Evolutionary conservation across 2,113 vertebrate species (phyloP), one percentile per base, ranked within the genome.

Genomic region (Tonatia bakeri): DNA sequence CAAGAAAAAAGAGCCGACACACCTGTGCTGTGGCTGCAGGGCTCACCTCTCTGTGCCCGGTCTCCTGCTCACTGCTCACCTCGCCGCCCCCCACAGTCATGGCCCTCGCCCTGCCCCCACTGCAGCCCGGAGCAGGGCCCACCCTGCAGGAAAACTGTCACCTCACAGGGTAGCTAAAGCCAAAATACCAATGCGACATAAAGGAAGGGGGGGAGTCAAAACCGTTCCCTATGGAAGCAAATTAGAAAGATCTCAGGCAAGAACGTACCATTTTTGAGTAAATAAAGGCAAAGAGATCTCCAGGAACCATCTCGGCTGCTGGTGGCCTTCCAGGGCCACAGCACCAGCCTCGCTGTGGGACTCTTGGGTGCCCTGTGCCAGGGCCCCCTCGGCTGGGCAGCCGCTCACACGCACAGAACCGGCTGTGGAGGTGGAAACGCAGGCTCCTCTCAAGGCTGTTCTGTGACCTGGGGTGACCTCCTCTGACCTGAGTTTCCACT

Each of bases 341-440:
- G n/a, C 17, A 40, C 40, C 8, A 22, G 69, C 50, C 70, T 31
- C 47, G 3, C 4, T 6, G 15, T 47, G 77, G 45, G 24, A 7
- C 11, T n/a, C 75, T n/a, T 6, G 17, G 50, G 6, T 26, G 65
- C 52, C n/a, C 10, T 5, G 1, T 1, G 43, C 28, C 17, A 6
- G 0, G 10, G 59, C 11, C 13, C 3, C 33, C 15, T 40, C 11
- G 4, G 56, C 45, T 12, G 15, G 54, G 54, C 54, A 31, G 64
- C 64, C 6, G 54, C 36, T 0, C 4, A 7, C 0, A 3, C n/a
- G 40, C 69, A 43, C 9, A 10, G 45, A 61, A 7, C 10, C 4
- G 11, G 24, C 45, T 12, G 5, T n/a, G 0, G 1, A 33, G 33
- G 36, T 6, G 11, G 52, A 80, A 14, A 14, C 0, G 2, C 72